phyloP scores from a whole-genome alignment of 2,113 vertebrate species.

The Buteo buteo region DNA sequence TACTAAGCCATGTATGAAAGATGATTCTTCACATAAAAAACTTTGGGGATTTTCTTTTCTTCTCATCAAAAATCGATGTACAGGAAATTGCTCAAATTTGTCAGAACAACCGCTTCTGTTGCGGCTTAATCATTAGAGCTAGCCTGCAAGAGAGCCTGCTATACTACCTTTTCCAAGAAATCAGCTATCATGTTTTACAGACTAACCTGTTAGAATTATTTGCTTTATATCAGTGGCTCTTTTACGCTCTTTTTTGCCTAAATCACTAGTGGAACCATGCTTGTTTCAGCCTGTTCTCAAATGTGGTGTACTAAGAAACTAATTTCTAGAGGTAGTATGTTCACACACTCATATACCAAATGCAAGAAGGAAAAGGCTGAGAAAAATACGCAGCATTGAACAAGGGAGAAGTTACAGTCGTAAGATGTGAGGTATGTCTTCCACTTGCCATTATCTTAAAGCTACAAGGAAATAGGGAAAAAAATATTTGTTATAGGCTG shows the following conservation, averaged over 20 bases:
- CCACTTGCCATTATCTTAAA: background rate
- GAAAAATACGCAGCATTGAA: background rate
- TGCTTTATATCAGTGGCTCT: background rate
- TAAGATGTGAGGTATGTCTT: background rate
- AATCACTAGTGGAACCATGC: background rate
- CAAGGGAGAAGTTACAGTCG: background rate
- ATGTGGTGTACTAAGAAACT: background rate
- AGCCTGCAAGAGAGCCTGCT: background rate
- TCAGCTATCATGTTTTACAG: background rate
- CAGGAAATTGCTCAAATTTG: conserved; percentile 47
- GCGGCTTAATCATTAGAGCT: background rate
- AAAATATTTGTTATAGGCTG: background rate
- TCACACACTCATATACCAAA: background rate
- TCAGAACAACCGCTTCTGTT: conserved; percentile 29
- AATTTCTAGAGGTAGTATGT: background rate
- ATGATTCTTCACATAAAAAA: background rate
- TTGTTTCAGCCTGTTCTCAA: background rate
- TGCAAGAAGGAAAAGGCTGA: background rate
- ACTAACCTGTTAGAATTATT: background rate
- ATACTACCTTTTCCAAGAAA: background rate
- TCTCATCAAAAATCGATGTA: conserved; percentile 40
- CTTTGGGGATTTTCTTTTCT: conserved; percentile 10
- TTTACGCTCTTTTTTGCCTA: background rate
- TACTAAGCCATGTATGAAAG: background rate
- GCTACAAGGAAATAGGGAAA: background rate